Evolutionary conservation across 2,888 invertebrate genomes (phyloP), one percentile per base, ranked within the genome.

Genomic region (Lampropteryx suffumata): DNA sequence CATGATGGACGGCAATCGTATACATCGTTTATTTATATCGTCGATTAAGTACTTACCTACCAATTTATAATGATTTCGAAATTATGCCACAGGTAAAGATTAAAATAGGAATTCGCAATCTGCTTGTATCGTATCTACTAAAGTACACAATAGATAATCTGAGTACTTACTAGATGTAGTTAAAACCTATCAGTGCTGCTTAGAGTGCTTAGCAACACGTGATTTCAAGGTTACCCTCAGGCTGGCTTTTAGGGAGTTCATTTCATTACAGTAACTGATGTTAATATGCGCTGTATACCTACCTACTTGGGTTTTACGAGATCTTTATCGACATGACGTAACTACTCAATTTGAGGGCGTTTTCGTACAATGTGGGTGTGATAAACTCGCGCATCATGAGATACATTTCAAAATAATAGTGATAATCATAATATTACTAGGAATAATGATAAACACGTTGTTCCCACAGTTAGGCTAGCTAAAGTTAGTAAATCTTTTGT

Each of bases 201-300:
- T 47, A 21, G 50, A 39, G 43, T 27, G 54, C 49, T 10, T 47
- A 27, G 54, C 43, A 47, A 55, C 50, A 7, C 9, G 29, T 40
- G 39, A 33, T 30, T 26, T 32, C n/a, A 39, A 37, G 49, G 36
- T 42, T 29, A 32, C 26, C 35, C 21, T 30, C 27, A 8, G 14
- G 33, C n/a, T 30, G 36, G 36, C 28, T 40, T 53, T 44, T 33
- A 41, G 39, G 48, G 14, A 40, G 35, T 48, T 43, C 12, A 44
- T 44, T 53, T 44, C 40, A 34, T 28, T 39, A 47, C 30, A 12
- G 17, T 35, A 9, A 32, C 21, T 48, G 30, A 17, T 45, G 37
- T 21, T 43, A 42, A 42, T 47, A 28, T 26, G 13, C 13, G 21
- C 12, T 37, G n/a, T 14, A 33, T 39, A 47, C 47, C 27, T 21